phyloP scores from a whole-genome alignment of 2,113 vertebrate genomes.

The Passerina amoena region DNA sequence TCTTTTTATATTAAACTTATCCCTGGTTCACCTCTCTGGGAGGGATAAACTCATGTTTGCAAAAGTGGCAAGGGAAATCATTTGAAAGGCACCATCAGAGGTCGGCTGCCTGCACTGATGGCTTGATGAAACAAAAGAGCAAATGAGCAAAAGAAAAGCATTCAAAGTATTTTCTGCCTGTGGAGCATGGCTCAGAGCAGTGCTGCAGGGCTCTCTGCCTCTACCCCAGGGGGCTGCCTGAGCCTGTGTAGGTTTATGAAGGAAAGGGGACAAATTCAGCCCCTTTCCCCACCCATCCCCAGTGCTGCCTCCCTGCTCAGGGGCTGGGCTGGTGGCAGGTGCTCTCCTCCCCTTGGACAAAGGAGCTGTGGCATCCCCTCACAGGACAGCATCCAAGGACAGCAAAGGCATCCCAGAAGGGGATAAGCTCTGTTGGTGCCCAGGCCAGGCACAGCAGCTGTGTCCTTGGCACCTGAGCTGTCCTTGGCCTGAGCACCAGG shows the following conservation, averaged over 20 bases:
- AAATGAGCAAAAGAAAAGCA: background rate
- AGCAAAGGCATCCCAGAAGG: background rate
- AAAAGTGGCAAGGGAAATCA: background rate
- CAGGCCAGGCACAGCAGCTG: background rate
- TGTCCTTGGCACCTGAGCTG: background rate
- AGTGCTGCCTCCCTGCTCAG: rapidly evolving
- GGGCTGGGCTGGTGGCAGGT: background rate
- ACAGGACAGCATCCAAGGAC: background rate
- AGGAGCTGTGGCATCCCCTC: background rate
- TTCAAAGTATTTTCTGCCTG: background rate
- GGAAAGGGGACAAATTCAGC: background rate
- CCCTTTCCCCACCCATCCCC: background rate
- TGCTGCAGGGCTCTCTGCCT: background rate
- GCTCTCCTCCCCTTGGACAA: background rate
- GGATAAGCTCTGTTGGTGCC: background rate
- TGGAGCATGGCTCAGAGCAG: rapidly evolving
- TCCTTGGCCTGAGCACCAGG: rapidly evolving
- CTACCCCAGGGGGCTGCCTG: background rate
- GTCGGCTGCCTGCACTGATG: background rate
- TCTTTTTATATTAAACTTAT: slow-evolving; percentile 30
- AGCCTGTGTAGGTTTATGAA: background rate
- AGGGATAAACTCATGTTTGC: background rate
- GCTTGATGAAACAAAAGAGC: slow-evolving; percentile 15
- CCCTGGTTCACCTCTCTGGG: background rate
- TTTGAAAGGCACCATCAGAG: background rate